Conservation (phyloP, 2,888 invertebrate genomes). For the Ophion costatus region DNA sequence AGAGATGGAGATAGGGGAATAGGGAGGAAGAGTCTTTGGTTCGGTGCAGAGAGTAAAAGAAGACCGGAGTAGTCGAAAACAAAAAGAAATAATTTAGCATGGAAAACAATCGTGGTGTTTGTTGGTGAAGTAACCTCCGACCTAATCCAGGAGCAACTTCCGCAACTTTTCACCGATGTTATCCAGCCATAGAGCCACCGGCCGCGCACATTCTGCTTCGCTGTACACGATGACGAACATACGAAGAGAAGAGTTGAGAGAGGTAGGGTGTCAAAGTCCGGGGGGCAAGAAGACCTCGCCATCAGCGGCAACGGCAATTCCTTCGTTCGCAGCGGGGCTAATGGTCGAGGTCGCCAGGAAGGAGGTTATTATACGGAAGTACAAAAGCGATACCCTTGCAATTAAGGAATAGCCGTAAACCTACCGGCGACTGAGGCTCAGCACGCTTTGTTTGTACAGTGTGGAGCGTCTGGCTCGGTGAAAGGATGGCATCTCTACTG, state of each 20-base stretch:
- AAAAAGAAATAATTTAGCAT: constrained; percentile 54
- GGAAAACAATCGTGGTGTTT: constrained; percentile 67
- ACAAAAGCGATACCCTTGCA: constrained; percentile 82
- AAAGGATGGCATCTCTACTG: constrained; percentile 54
- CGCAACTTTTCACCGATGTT: constrained; percentile 38
- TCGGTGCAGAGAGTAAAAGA: constrained; percentile 21
- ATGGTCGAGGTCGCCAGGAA: constrained; percentile 68
- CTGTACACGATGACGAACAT: constrained; percentile 37
- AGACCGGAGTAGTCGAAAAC: constrained; percentile 16
- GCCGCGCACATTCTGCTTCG: constrained; percentile 35
- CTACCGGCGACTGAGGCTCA: constrained; percentile 64
- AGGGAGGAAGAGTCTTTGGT: constrained; percentile 26
- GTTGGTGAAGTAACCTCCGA: constrained; percentile 60
- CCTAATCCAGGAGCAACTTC: constrained; percentile 56
- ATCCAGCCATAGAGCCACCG: constrained; percentile 14
- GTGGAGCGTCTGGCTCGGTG: constrained; percentile 53
- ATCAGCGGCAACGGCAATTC: constrained; percentile 53
- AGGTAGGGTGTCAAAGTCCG: constrained; percentile 52
- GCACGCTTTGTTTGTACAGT: constrained; percentile 59
- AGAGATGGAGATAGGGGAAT: background rate
- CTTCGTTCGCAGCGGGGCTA: constrained; percentile 63
- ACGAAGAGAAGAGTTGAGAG: constrained; percentile 30
- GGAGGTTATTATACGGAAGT: constrained; percentile 80
- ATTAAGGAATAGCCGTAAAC: constrained; percentile 79
- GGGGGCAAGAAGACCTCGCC: constrained; percentile 56